phyloP scores from a whole-genome alignment of 35 echinoderm and acorn worm genomes.

The Hemicentrotus pulcherrimus region DNA sequence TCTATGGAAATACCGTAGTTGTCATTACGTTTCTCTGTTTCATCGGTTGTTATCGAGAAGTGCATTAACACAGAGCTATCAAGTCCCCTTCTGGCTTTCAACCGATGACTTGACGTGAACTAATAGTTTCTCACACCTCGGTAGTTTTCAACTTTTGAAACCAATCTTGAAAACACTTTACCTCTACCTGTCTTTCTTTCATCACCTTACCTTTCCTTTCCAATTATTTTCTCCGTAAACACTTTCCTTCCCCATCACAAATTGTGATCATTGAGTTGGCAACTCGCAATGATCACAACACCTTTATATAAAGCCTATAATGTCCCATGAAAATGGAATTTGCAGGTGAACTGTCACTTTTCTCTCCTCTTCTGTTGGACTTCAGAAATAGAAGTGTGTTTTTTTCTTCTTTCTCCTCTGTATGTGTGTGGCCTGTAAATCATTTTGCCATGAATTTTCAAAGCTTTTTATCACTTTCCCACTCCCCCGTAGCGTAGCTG shows the following conservation, averaged over 20 bases:
- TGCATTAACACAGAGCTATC: neutral
- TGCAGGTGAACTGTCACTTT: neutral
- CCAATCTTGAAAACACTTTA: neutral
- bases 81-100: neutral
- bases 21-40: neutral
- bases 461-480: neutral
- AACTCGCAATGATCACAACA: neutral
- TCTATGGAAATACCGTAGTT: neutral
- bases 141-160: neutral
- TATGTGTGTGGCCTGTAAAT: neutral
- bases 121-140: neutral
- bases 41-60: neutral
- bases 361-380: neutral
- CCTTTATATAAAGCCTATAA: neutral
- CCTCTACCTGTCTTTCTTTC: too few relatives aligned
- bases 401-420: neutral
- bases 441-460: slow-evolving; percentile 4
- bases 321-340: neutral
- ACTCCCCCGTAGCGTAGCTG: neutral
- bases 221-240: too few relatives aligned
- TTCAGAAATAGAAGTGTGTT: neutral
- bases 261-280: neutral
- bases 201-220: neutral
- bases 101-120: neutral
- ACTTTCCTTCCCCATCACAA: too few relatives aligned